These are phyloP conservation scores for Agrochola litura DNA, from an alignment of 2,888 invertebrate genomes.

Conservation along the genomic window DNA sequence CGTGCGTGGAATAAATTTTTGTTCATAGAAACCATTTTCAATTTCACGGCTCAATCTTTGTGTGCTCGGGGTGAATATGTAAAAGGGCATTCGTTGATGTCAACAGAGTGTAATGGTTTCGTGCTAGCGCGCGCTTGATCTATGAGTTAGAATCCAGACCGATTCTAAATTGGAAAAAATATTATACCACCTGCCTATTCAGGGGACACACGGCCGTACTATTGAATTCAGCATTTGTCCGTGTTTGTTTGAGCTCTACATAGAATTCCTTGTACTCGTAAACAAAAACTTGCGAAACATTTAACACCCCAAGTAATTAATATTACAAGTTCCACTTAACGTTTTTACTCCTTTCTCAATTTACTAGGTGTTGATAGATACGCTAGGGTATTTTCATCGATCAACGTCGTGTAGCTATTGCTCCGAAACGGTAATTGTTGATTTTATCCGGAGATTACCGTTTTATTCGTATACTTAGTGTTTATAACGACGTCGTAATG, in stretches of 20 bases:
- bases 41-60: slow-evolving; percentile 90
- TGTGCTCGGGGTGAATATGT: slow-evolving; percentile 89
- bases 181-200: slow-evolving; percentile 68
- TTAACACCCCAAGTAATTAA: slow-evolving; percentile 46
- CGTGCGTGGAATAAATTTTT: slow-evolving; percentile 88
- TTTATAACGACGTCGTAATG: slow-evolving; percentile 21
- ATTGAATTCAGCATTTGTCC: slow-evolving; percentile 59
- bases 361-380: slow-evolving; percentile 64
- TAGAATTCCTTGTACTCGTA: slow-evolving; percentile 19
- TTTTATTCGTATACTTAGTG: slow-evolving; percentile 49
- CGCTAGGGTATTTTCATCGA: slow-evolving; percentile 69
- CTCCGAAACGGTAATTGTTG: slow-evolving; percentile 61
- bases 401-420: slow-evolving; percentile 69
- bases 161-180: slow-evolving; percentile 81
- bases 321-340: slow-evolving; percentile 50
- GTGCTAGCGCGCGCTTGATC: slow-evolving; percentile 86
- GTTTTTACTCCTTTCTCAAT: slow-evolving; percentile 59
- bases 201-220: slow-evolving; percentile 59
- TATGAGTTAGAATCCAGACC: slow-evolving; percentile 82
- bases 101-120: slow-evolving; percentile 90
- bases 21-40: slow-evolving; percentile 90
- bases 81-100: slow-evolving; percentile 89
- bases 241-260: slow-evolving; percentile 44
- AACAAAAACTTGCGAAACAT: slow-evolving; percentile 36
- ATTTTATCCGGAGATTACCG: slow-evolving; percentile 53